phyloP scores from a whole-genome alignment of 2,888 invertebrate genomes.

The Conistra vaccinii region DNA sequence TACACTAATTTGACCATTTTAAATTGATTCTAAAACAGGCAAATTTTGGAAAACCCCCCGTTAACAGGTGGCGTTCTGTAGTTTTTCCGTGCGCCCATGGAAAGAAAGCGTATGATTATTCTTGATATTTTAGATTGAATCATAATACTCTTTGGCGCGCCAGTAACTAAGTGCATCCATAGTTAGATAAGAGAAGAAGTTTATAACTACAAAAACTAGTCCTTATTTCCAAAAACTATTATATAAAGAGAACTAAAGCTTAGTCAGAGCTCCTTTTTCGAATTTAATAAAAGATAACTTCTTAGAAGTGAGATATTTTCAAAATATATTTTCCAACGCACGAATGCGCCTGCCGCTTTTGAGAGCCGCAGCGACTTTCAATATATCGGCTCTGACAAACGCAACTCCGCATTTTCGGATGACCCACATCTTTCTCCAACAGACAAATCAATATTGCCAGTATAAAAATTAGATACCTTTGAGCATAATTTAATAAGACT shows the following conservation, averaged over 20 bases:
- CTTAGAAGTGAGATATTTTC: conserved; percentile 12
- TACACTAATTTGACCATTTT: no score
- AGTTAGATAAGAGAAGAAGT: background rate
- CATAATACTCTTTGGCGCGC: background rate
- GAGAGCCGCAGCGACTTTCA: conserved; percentile 31
- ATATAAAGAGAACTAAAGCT: background rate
- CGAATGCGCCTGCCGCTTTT: conserved; percentile 35
- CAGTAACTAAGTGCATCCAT: background rate
- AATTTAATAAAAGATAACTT: conserved; percentile 36
- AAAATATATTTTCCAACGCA: conserved; percentile 40
- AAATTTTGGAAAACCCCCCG: no score
- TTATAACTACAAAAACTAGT: no score
- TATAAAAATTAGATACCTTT: conserved; percentile 43
- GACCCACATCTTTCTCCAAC: conserved; percentile 64
- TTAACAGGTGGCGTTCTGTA: background rate
- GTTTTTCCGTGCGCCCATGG: background rate
- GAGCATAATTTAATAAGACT: conserved; percentile 14
- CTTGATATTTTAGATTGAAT: background rate
- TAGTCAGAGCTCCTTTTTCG: background rate
- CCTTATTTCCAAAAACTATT: no score
- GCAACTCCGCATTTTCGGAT: conserved; percentile 51
- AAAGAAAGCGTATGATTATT: background rate
- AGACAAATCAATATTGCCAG: conserved; percentile 59
- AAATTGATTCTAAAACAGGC: no score
- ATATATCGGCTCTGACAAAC: conserved; percentile 50